Conservation (phyloP, 2,888 invertebrate species). For the Drosophila greeni region DNA sequence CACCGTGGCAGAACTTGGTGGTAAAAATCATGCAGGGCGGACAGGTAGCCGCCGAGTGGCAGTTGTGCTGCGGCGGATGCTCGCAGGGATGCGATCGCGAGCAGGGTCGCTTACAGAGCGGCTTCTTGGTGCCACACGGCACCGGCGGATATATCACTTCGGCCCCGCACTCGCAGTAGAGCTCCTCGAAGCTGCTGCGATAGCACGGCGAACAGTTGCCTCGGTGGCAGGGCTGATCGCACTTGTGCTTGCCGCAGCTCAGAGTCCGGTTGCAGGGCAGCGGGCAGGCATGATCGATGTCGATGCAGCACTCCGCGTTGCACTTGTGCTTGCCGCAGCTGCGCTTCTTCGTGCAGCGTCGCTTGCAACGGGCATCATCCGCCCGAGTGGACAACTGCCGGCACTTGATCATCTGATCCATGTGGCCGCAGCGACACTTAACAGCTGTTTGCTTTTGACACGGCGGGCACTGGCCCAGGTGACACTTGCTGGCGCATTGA, state of each 20-base stretch:
- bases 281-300: constrained; percentile 91
- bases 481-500: constrained; percentile 82
- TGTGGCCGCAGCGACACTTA: constrained; percentile 91
- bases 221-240: constrained; percentile 92
- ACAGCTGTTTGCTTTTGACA: constrained; percentile 87
- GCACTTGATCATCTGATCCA: constrained; percentile 90
- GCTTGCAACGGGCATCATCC: constrained; percentile 90
- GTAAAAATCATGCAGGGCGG: constrained; percentile 93
- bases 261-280: constrained; percentile 89
- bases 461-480: constrained; percentile 86
- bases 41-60: constrained; percentile 86
- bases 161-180: constrained; percentile 93
- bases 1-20: constrained; percentile 90
- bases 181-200: constrained; percentile 90
- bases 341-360: constrained; percentile 92
- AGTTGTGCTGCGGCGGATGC: constrained; percentile 90
- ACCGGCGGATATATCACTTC: constrained; percentile 94
- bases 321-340: constrained; percentile 94
- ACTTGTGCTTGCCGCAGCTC: constrained; percentile 92
- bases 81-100: constrained; percentile 86
- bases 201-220: constrained; percentile 90
- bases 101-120: constrained; percentile 89
- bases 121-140: constrained; percentile 93
- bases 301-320: constrained; percentile 92
- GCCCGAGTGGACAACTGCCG: constrained; percentile 84